These are phyloP conservation scores for Ursus arctos DNA, from an alignment of 2,113 vertebrate species.

Conservation along the genomic window DNA sequence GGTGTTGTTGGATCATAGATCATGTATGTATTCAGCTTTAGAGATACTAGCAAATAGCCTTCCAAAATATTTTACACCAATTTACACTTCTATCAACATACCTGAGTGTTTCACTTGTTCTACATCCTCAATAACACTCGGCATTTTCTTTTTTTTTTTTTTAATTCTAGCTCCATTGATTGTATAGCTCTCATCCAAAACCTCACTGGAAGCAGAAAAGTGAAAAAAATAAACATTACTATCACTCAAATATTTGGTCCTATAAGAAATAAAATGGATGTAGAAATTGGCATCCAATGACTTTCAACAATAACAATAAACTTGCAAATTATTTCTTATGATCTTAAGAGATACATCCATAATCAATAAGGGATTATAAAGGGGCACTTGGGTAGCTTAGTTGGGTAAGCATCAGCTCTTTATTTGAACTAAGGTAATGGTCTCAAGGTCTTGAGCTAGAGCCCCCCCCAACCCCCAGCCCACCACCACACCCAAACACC, in stretches of 20 bases:
- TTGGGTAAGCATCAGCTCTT: neutral
- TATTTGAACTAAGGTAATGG: neutral
- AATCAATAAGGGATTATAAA: neutral
- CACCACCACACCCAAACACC: no score
- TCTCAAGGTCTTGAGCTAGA: neutral
- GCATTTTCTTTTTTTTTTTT: slow-evolving; percentile 1
- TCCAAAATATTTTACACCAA: neutral
- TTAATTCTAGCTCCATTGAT: neutral
- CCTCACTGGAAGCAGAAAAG: neutral
- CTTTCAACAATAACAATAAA: neutral
- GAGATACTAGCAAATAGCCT: neutral
- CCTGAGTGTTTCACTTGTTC: neutral
- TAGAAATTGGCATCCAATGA: neutral
- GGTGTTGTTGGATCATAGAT: neutral
- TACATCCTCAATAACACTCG: neutral
- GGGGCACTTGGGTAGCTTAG: neutral
- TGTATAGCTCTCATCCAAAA: slow-evolving; percentile 25
- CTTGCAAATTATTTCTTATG: neutral
- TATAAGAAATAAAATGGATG: slow-evolving; percentile 35
- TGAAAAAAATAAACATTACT: slow-evolving; percentile 18
- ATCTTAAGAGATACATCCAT: neutral
- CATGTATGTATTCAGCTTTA: neutral
- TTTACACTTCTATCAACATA: neutral
- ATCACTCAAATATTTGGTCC: neutral
- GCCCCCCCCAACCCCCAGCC: neutral